Percentiles rank a stretch among this genome's conserved stretches.
These are phyloP conservation scores for Trididemnum clinides DNA, from an alignment of 23 tunicate genomes.

Conservation along the genomic window DNA sequence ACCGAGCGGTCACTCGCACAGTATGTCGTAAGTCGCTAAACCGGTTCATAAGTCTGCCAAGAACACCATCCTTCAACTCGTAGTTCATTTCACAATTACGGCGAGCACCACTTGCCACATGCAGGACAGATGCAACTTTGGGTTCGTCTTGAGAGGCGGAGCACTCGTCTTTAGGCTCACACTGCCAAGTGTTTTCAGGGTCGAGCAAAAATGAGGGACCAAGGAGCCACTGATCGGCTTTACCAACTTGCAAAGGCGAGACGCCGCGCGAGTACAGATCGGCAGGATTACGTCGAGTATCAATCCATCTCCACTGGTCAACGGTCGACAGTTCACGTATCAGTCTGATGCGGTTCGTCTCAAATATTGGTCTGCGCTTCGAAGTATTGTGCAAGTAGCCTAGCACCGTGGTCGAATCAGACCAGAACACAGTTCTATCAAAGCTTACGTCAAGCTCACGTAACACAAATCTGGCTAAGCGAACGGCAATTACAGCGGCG, in stretches of 20 bases:
- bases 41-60: background rate
- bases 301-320: background rate
- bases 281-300: background rate
- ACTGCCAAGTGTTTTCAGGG: no score
- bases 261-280: slow-evolving; percentile 9
- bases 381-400: background rate
- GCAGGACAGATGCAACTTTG: no score
- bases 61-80: no score
- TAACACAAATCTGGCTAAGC: background rate
- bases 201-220: background rate
- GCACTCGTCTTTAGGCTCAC: no score
- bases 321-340: background rate
- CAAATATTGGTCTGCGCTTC: background rate
- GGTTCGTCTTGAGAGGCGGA: no score
- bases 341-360: background rate
- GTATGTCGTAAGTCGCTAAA: background rate
- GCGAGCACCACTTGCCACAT: no score
- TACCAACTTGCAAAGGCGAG: background rate
- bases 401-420: slow-evolving; percentile 9
- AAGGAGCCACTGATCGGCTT: background rate
- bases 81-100: no score
- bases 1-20: background rate
- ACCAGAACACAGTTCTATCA: background rate
- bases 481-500: slow-evolving; percentile 10
- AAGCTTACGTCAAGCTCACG: background rate